Evolutionary conservation across 2,797 vertebrate species (phyloP).

Genomic region (Jordanella pulchra): DNA sequence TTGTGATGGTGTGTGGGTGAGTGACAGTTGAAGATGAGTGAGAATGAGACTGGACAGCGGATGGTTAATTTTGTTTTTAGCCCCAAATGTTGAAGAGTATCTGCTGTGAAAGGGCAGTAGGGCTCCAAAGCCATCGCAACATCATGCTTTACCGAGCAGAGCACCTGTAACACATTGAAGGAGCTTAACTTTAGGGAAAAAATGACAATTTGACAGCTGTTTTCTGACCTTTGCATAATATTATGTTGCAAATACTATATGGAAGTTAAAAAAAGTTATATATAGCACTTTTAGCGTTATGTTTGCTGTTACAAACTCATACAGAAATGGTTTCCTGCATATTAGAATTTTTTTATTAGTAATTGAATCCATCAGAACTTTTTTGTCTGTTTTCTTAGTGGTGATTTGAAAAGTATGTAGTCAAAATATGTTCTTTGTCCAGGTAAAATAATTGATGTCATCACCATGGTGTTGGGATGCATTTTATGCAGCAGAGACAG

Average conservation of each 20-base stretch:
- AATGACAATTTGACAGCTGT: not conserved
- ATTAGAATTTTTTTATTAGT: no score
- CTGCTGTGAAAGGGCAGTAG: not conserved
- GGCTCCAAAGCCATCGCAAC: not conserved
- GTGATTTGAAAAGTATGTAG: no score
- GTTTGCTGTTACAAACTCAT: no score
- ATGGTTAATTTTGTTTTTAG: not conserved
- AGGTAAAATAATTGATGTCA: no score
- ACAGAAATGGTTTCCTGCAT: no score
- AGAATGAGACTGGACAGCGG: slow-evolving; percentile 10
- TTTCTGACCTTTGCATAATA: no score
- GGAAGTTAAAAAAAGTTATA: not conserved
- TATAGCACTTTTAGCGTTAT: not conserved
- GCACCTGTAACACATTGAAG: not conserved
- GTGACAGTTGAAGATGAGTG: slow-evolving; percentile 28
- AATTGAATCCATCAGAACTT: no score
- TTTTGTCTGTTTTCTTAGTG: no score
- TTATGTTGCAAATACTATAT: not conserved
- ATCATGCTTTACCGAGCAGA: not conserved
- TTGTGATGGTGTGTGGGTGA: slow-evolving; percentile 25
- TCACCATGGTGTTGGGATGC: not conserved
- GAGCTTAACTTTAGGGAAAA: not conserved
- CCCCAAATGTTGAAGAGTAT: not conserved
- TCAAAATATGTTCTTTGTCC: no score
- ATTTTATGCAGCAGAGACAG: not conserved